Conservation (phyloP, 1,140 invertebrate genomes). For the Dreissena rostriformis region DNA sequence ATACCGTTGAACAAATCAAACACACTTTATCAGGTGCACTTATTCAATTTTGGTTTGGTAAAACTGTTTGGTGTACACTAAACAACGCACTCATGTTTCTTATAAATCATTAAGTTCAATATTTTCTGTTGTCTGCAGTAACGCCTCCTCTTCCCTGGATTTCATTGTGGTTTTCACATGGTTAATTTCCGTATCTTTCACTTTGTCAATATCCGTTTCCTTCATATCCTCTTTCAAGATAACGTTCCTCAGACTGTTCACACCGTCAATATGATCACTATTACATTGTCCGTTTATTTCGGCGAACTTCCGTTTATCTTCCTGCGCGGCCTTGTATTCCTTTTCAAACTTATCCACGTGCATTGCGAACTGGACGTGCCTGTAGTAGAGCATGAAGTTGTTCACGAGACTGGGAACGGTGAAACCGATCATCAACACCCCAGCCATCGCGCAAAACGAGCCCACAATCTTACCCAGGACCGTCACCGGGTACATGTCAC, state of each 20-base stretch:
- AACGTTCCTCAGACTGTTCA: background rate
- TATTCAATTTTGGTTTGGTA: no score
- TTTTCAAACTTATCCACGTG: slow-evolving; percentile 41
- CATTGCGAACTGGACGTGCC: slow-evolving; percentile 56
- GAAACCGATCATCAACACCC: slow-evolving; percentile 96
- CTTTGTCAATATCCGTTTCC: background rate
- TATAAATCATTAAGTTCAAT: no score
- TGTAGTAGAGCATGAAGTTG: slow-evolving; percentile 54
- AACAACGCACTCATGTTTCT: no score
- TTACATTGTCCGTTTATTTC: background rate
- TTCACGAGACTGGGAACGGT: slow-evolving; percentile 49
- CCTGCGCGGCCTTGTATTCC: background rate
- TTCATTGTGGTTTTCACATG: no score
- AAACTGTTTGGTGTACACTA: no score
- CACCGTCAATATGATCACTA: background rate
- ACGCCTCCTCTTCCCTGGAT: no score
- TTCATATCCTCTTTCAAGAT: background rate
- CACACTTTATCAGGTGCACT: no score
- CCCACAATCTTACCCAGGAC: slow-evolving; percentile 72
- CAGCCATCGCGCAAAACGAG: slow-evolving; percentile 93
- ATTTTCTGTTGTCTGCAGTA: no score
- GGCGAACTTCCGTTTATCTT: no score
- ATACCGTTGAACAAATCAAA: no score
- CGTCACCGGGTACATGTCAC: slow-evolving; percentile 76
- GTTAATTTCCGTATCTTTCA: no score